Percentiles rank a stretch among this genome's conserved stretches.
Evolutionary conservation across 2,888 invertebrate species (phyloP).

Genomic region (Conistra vaccinii): DNA sequence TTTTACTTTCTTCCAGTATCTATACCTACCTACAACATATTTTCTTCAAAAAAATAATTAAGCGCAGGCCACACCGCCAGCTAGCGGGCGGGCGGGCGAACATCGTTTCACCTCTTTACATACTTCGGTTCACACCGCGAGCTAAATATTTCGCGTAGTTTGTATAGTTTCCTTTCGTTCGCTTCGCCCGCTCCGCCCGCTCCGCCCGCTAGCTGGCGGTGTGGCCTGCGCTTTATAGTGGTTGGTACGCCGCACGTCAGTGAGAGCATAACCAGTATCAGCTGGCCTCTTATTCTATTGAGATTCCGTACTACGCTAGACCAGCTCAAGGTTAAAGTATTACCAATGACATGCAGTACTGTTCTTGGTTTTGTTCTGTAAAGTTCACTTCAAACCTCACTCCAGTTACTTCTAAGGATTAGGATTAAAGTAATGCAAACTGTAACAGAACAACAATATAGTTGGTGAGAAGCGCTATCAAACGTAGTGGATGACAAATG

Average conservation of each 20-base stretch:
- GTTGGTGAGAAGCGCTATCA: background rate
- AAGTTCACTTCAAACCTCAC: background rate
- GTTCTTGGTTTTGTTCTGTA: background rate
- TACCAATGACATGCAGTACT: background rate
- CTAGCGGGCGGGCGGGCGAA: no score
- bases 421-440: background rate
- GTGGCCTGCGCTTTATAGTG: no score
- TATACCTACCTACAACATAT: background rate
- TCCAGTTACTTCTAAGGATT: background rate
- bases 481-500: constrained; percentile 4
- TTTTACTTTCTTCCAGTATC: background rate
- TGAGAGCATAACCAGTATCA: background rate
- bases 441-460: background rate
- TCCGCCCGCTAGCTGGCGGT: no score
- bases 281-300: background rate
- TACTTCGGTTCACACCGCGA: no score
- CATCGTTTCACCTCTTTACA: no score
- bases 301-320: background rate
- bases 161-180: no score
- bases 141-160: no score
- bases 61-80: no score
- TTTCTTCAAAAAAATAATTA: background rate
- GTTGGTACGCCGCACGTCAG: no score
- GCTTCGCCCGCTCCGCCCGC: no score
- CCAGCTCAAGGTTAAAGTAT: background rate